Evolutionary conservation across 2,797 vertebrate species (phyloP).

Genomic region (Mormyrops boulengeri): DNA sequence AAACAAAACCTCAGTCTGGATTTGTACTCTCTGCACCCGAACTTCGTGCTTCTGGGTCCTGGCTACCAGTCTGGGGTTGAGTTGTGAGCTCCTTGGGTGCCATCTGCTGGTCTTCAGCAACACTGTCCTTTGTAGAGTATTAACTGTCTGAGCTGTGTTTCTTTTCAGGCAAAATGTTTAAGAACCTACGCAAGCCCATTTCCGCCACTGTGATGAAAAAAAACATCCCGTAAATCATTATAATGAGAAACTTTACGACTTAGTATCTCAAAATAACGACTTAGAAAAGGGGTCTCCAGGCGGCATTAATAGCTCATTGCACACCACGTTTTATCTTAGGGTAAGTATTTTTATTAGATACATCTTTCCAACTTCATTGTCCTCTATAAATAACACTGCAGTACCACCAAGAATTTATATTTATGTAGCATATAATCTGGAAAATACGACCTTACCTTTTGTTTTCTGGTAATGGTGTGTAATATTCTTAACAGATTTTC

Average conservation of each 20-base stretch:
- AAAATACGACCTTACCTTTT: background rate
- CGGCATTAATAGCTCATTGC: background rate
- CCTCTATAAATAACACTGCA: background rate
- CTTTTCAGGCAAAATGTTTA: background rate
- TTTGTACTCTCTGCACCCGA: background rate
- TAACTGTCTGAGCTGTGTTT: background rate
- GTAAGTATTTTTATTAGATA: background rate
- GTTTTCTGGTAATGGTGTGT: conserved; percentile 13
- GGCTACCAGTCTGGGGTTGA: background rate
- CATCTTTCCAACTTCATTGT: background rate
- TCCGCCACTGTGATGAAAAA: background rate
- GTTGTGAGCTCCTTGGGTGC: background rate
- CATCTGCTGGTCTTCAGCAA: background rate
- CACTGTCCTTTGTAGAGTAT: background rate
- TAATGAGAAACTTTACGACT: background rate
- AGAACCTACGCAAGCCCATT: background rate
- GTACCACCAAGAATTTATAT: background rate
- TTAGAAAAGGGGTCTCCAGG: background rate
- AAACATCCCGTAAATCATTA: background rate
- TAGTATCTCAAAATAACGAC: background rate
- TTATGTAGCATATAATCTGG: background rate
- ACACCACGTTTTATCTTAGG: background rate
- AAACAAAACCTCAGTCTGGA: background rate
- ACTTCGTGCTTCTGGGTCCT: background rate
- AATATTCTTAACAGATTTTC: conserved; percentile 13